phyloP scores from a whole-genome alignment of 2,113 vertebrate genomes.

The Odocoileus hemionus region DNA sequence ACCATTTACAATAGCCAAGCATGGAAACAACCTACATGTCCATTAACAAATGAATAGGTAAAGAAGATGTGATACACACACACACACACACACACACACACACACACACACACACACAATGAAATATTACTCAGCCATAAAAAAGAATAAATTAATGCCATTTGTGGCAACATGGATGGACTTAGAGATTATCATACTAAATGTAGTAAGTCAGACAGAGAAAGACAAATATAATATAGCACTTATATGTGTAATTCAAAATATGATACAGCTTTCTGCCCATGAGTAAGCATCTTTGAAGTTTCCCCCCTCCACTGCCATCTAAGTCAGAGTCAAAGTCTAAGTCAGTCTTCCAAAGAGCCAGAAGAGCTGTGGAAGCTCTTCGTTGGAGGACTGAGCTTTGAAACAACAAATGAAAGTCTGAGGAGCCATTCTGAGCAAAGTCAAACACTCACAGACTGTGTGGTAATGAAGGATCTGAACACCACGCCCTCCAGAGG shows the following conservation, averaged over 20 bases:
- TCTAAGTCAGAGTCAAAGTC: background rate
- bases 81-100: background rate
- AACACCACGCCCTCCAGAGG: background rate
- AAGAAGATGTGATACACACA: background rate
- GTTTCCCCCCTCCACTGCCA: background rate
- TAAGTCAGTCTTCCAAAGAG: background rate
- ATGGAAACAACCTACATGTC: background rate
- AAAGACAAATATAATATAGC: background rate
- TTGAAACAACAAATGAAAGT: background rate
- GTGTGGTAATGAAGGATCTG: background rate
- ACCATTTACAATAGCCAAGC: background rate
- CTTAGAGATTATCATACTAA: background rate
- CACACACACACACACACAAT: background rate
- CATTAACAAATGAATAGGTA: background rate
- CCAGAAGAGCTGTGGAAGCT: background rate
- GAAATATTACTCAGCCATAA: background rate
- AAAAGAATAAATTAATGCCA: background rate
- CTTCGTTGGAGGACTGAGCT: background rate
- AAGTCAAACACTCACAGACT: background rate
- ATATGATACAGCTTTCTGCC: background rate
- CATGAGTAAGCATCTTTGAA: background rate
- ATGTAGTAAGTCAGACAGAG: background rate
- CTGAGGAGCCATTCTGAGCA: background rate
- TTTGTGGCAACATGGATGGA: background rate
- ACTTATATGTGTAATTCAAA: background rate